Evolutionary conservation across 2,888 invertebrate species (phyloP).

Genomic region (Drosophila parthenogenetica): DNA sequence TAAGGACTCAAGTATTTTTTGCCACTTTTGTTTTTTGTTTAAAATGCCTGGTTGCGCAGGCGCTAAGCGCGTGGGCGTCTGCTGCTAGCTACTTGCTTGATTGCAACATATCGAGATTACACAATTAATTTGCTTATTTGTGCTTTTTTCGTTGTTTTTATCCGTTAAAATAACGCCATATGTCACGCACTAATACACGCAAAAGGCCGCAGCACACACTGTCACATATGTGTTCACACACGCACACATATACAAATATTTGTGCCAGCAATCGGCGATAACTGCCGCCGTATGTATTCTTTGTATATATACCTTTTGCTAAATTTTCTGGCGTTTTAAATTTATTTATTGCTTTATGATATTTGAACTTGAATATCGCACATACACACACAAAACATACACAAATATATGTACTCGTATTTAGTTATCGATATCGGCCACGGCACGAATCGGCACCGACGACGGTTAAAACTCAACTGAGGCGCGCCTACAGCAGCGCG

Average conservation of each 20-base stretch:
- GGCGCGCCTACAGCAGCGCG: conserved; percentile 42
- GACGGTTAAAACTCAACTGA: conserved; percentile 75
- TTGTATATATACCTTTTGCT: conserved; percentile 60
- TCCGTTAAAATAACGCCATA: conserved; percentile 67
- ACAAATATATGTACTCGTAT: conserved; percentile 36
- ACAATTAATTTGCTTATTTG: conserved; percentile 62
- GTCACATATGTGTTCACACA: conserved; percentile 3
- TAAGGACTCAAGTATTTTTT: conserved; percentile 20
- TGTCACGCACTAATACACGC: conserved; percentile 71
- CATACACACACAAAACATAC: conserved; percentile 26
- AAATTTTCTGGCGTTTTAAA: conserved; percentile 51
- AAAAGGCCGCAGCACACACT: conserved; percentile 31
- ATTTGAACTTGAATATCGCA: conserved; percentile 72
- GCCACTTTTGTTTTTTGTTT: not conserved
- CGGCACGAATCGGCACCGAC: conserved; percentile 79
- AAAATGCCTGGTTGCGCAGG: conserved; percentile 59
- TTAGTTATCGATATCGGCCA: conserved; percentile 69
- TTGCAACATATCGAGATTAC: conserved; percentile 52
- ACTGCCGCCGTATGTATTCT: conserved; percentile 23
- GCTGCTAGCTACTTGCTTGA: not conserved
- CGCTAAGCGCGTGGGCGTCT: conserved; percentile 55
- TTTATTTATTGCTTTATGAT: conserved; percentile 67
- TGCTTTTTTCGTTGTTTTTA: conserved; percentile 37
- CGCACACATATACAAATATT: conserved; percentile 2
- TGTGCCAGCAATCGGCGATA: conserved; percentile 37